Evolutionary conservation across 2,888 invertebrate genomes (phyloP).

Genomic region (Rhagonycha lutea): DNA sequence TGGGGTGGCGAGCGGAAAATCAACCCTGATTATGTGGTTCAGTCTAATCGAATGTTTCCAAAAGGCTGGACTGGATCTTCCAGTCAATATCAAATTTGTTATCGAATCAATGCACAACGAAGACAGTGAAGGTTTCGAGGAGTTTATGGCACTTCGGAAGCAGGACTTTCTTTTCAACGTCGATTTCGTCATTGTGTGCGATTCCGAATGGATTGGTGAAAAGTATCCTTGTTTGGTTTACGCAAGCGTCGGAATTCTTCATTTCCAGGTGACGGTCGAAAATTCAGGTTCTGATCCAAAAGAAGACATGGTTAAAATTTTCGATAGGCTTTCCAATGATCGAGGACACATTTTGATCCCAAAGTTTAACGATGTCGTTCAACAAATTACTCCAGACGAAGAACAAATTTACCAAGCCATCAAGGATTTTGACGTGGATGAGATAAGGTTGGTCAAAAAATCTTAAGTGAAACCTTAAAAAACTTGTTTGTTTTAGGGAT

Average conservation of each 20-base stretch:
- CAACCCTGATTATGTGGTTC: slow-evolving; percentile 53
- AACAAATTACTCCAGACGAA: slow-evolving; percentile 56
- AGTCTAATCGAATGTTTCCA: slow-evolving; percentile 52
- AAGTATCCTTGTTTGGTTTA: slow-evolving; percentile 55
- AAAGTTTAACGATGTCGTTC: slow-evolving; percentile 51
- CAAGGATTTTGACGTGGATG: slow-evolving; percentile 48
- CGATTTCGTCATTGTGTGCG: slow-evolving; percentile 51
- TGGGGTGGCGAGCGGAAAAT: slow-evolving; percentile 55
- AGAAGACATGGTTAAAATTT: slow-evolving; percentile 51
- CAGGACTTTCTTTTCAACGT: slow-evolving; percentile 50
- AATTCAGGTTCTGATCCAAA: slow-evolving; percentile 47
- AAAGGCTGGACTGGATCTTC: slow-evolving; percentile 46
- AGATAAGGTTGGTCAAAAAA: slow-evolving; percentile 41
- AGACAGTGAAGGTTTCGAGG: slow-evolving; percentile 50
- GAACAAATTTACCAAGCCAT: slow-evolving; percentile 53
- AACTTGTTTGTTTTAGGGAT: slow-evolving; percentile 35
- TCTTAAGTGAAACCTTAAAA: not conserved
- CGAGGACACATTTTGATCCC: slow-evolving; percentile 50
- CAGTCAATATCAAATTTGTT: slow-evolving; percentile 56
- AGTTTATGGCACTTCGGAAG: slow-evolving; percentile 46
- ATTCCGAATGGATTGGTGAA: slow-evolving; percentile 55
- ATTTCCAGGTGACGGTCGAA: slow-evolving; percentile 42
- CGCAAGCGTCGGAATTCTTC: slow-evolving; percentile 51
- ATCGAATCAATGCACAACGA: slow-evolving; percentile 54
- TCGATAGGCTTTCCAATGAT: slow-evolving; percentile 45